phyloP scores from a whole-genome alignment of 2,113 vertebrate genomes.

The Oenanthe melanoleuca region DNA sequence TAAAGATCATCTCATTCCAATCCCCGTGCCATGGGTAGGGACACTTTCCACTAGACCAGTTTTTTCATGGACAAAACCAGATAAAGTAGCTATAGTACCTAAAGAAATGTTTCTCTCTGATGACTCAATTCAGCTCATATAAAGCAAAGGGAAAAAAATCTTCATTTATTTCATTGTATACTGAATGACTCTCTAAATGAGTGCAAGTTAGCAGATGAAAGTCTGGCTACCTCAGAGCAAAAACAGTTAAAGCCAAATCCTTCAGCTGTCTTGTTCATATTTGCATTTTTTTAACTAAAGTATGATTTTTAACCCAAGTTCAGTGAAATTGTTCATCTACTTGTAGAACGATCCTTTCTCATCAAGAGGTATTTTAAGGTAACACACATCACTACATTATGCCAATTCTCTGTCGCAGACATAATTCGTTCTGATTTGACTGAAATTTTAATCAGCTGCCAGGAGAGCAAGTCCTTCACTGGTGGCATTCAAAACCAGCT shows the following conservation, averaged over 20 bases:
- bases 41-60: not conserved
- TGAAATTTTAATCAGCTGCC: slow-evolving; percentile 8
- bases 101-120: not conserved
- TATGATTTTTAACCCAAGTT: not conserved
- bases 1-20: not conserved
- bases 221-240: not conserved
- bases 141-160: not conserved
- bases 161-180: not conserved
- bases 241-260: not conserved
- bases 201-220: not conserved
- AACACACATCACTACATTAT: not conserved
- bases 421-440: not conserved
- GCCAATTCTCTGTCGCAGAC: not conserved
- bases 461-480: not conserved
- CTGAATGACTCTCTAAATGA: not conserved
- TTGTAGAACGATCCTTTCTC: not conserved
- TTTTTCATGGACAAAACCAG: not conserved
- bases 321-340: not conserved
- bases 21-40: not conserved
- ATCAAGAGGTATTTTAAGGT: not conserved
- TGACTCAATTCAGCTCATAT: not conserved
- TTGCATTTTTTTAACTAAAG: not conserved
- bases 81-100: not conserved
- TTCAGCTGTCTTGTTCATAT: not conserved
- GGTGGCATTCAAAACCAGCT: not conserved